A percentile compares a stretch with the other conserved stretches of the same genome.
Conservation (phyloP, 2,797 vertebrate genomes). For the Fratercula arctica region DNA sequence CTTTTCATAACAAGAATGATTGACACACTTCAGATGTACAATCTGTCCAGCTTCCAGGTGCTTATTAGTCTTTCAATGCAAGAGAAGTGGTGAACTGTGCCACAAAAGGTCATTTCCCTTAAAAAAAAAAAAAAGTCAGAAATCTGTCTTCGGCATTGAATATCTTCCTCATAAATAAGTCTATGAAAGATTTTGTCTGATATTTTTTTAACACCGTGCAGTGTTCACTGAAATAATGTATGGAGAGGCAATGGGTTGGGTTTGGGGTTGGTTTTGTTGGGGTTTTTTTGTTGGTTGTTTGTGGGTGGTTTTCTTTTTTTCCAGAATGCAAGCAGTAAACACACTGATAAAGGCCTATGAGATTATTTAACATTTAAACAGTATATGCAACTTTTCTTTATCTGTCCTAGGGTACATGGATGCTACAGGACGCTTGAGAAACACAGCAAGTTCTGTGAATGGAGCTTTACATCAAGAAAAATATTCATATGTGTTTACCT, state of each 20-base stretch:
- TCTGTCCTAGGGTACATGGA: background rate
- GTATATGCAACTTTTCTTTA: background rate
- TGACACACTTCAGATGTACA: constrained; percentile 58
- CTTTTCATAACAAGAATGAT: constrained; percentile 50
- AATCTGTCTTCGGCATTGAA: background rate
- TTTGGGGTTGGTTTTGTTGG: background rate
- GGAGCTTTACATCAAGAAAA: background rate
- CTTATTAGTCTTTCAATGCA: background rate
- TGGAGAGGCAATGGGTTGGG: background rate
- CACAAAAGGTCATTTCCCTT: background rate
- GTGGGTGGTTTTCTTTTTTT: rapidly evolving
- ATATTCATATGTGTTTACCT: background rate
- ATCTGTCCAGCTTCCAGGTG: background rate
- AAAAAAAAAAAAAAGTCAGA: background rate
- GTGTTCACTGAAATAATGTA: background rate
- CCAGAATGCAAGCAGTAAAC: background rate
- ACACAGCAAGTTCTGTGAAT: background rate
- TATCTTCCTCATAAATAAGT: background rate
- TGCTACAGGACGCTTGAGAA: background rate
- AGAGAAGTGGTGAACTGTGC: background rate
- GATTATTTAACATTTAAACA: background rate
- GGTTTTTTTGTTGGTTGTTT: background rate
- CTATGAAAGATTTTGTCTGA: background rate
- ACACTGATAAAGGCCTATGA: background rate
- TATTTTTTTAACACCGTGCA: background rate